phyloP scores from a whole-genome alignment of 2,888 invertebrate genomes.

The Acholoe squamosa region DNA sequence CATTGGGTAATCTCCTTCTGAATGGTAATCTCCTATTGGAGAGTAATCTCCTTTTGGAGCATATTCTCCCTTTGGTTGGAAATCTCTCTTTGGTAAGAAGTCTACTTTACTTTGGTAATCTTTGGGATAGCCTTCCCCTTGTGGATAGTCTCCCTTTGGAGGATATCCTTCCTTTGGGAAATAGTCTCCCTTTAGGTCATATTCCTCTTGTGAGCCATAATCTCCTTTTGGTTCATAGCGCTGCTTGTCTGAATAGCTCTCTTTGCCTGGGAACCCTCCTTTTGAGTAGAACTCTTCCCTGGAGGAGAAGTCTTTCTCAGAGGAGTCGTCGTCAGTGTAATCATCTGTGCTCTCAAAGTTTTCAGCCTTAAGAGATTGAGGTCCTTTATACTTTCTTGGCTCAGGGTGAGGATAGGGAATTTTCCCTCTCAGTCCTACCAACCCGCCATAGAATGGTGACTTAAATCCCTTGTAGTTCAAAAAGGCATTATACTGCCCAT shows the following conservation, averaged over 20 bases:
- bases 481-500: neutral
- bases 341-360: neutral
- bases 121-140: neutral
- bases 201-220: neutral
- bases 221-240: neutral
- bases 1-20: neutral
- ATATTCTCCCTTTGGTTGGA: neutral
- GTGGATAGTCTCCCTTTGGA: neutral
- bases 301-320: neutral
- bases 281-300: neutral
- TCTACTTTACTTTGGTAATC: neutral
- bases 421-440: neutral
- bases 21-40: neutral
- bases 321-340: neutral
- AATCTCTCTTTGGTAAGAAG: too few relatives aligned
- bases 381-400: neutral
- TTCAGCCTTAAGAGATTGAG: neutral
- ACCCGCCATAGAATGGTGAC: neutral
- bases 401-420: neutral
- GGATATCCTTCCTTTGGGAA: neutral
- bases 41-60: neutral
- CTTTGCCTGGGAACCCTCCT: neutral
- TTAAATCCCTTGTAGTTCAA: neutral
- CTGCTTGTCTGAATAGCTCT: neutral
- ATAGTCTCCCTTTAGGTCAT: neutral